phyloP scores from a whole-genome alignment of 2,113 vertebrate species.

The Bubo blakistoni region DNA sequence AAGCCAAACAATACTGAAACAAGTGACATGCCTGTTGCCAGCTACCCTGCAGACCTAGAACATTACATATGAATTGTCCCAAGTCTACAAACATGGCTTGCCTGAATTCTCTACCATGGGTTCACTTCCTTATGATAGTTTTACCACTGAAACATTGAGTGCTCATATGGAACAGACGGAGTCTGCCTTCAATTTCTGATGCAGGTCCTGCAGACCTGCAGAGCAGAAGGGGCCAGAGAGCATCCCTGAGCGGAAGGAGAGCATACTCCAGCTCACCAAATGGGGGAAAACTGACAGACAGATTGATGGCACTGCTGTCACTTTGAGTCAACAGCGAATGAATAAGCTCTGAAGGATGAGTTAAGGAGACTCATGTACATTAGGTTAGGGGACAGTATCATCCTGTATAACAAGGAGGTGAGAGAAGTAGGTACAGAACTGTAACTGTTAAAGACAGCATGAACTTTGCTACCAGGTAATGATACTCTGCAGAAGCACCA shows the following conservation, averaged over 20 bases:
- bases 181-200: background rate
- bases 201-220: background rate
- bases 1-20: background rate
- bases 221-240: background rate
- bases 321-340: background rate
- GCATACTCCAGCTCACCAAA: background rate
- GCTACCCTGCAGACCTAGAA: background rate
- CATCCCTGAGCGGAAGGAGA: background rate
- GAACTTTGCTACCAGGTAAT: background rate
- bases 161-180: fast-evolving
- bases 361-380: background rate
- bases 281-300: background rate
- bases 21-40: background rate
- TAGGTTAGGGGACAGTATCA: background rate
- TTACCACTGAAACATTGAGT: background rate
- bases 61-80: background rate
- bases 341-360: background rate
- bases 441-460: background rate
- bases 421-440: background rate
- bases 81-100: background rate
- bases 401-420: background rate
- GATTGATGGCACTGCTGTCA: background rate
- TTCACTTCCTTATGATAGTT: background rate
- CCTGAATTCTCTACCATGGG: background rate
- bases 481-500: background rate